These are phyloP conservation scores for Notarius quadriscutis DNA, from an alignment of 2,113 vertebrate species.

Conservation along the genomic window DNA sequence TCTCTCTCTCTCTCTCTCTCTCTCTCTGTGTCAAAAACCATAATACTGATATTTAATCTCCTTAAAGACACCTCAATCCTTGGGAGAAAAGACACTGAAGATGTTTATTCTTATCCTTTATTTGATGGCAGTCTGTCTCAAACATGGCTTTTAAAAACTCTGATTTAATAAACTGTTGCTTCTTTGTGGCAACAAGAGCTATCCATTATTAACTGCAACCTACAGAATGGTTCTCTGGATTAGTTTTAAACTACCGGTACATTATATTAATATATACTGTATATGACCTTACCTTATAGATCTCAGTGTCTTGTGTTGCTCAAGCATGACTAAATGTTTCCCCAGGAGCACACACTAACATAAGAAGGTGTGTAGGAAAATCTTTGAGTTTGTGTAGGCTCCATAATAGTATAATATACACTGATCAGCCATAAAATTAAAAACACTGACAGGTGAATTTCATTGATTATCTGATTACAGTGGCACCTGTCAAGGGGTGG, in stretches of 20 bases:
- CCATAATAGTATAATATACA: neutral
- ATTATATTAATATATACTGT: slow-evolving; percentile 2
- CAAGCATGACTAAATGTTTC: neutral
- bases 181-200: slow-evolving; percentile 31
- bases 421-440: no score
- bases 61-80: neutral
- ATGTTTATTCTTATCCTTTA: slow-evolving; percentile 21
- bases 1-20: no score
- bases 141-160: slow-evolving; percentile 3
- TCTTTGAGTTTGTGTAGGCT: neutral
- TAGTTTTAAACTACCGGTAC: slow-evolving; percentile 44
- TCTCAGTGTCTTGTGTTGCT: neutral
- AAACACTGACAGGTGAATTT: no score
- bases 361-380: neutral
- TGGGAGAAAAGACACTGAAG: slow-evolving; percentile 2
- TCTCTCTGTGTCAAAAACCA: neutral
- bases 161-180: slow-evolving; percentile 18
- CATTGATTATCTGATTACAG: no score
- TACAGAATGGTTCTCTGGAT: slow-evolving; percentile 47
- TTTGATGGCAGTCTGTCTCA: slow-evolving; percentile 12
- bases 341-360: neutral
- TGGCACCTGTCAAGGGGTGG: no score
- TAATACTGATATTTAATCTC: slow-evolving; percentile 19
- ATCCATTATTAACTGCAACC: slow-evolving; percentile 58
- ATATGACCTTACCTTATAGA: neutral